A percentile compares a stretch with the other conserved stretches of the same genome.
Conservation (phyloP, 2,888 invertebrate genomes). For the Campopleginae sp. region DNA sequence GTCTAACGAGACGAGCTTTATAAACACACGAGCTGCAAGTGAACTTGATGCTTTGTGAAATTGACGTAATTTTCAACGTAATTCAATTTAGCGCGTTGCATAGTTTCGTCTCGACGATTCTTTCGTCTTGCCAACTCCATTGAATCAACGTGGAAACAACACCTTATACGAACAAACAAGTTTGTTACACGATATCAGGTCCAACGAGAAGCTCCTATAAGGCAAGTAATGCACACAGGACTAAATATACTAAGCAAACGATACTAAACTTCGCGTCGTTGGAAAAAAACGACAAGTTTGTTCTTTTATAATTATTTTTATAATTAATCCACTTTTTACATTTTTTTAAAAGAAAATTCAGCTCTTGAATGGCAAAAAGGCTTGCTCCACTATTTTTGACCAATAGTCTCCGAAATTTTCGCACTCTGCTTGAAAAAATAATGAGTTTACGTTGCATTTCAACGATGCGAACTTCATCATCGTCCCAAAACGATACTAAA, state of each 20-base stretch:
- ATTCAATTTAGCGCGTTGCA: not conserved
- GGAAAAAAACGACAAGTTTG: too few relatives aligned
- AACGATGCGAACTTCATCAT: too few relatives aligned
- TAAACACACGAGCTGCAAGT: not conserved
- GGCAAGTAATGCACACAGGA: not conserved
- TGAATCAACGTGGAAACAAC: not conserved
- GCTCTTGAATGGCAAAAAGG: too few relatives aligned
- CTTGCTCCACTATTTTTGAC: too few relatives aligned
- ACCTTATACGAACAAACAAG: not conserved
- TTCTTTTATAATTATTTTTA: too few relatives aligned
- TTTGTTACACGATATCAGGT: conserved; percentile 1
- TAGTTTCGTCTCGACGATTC: not conserved
- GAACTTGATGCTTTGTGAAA: not conserved
- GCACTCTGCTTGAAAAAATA: too few relatives aligned
- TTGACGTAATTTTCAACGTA: not conserved
- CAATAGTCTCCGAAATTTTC: too few relatives aligned
- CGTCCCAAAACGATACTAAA: not conserved
- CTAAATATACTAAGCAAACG: not conserved
- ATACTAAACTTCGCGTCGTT: too few relatives aligned
- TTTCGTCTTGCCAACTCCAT: not conserved
- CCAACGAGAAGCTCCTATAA: not conserved
- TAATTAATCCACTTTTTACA: too few relatives aligned
- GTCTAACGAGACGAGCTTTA: not conserved
- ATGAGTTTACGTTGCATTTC: too few relatives aligned
- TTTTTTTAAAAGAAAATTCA: too few relatives aligned